Conservation (phyloP, 2,797 vertebrate species). For the Tinamus major region DNA sequence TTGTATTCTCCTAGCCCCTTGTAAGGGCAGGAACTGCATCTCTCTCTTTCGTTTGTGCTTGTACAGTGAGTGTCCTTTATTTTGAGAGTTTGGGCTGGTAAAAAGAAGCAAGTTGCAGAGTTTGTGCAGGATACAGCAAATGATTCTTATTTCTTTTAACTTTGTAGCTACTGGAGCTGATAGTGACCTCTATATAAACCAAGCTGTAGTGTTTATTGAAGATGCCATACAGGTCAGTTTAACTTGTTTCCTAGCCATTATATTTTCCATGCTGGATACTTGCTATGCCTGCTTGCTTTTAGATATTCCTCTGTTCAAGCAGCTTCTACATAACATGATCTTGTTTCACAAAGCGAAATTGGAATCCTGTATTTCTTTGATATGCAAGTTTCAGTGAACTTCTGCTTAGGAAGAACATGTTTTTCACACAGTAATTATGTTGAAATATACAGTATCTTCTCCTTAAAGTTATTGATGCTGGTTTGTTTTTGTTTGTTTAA, state of each 20-base stretch:
- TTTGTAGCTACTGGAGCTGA: conserved; percentile 26
- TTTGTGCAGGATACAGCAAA: background rate
- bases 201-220: conserved; percentile 93
- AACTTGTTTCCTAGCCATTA: background rate
- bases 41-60: background rate
- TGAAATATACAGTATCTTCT: background rate
- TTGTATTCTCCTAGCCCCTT: background rate
- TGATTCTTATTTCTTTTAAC: background rate
- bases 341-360: background rate
- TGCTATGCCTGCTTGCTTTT: background rate
- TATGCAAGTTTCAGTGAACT: background rate
- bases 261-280: background rate
- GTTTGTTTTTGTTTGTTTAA: background rate
- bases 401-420: background rate
- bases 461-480: background rate
- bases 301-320: background rate
- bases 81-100: rapidly evolving
- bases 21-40: background rate
- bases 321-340: rapidly evolving
- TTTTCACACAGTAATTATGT: background rate
- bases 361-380: background rate
- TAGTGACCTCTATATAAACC: conserved; percentile 84
- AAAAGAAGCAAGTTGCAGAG: rapidly evolving
- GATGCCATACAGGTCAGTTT: conserved; percentile 90
- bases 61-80: background rate